phyloP scores from a whole-genome alignment of 2,113 vertebrate species.

The Lasiurus cinereus region DNA sequence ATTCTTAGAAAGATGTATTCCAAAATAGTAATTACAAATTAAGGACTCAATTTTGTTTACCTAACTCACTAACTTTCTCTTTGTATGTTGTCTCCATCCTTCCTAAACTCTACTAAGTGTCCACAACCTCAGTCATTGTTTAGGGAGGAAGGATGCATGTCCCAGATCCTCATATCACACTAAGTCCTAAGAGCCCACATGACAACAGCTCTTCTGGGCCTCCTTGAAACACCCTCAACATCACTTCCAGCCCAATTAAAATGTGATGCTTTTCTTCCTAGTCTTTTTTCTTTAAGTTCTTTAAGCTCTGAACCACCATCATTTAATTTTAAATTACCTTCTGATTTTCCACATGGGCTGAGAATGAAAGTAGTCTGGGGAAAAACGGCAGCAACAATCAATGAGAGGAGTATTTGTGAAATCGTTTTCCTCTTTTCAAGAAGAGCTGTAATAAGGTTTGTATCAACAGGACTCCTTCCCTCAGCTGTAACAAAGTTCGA shows the following conservation, averaged over 20 bases:
- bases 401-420: slow-evolving; percentile 66
- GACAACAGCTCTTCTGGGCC: neutral
- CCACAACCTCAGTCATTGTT: neutral
- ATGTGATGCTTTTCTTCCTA: neutral
- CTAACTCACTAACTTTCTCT: neutral
- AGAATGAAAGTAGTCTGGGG: slow-evolving; percentile 72
- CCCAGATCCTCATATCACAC: neutral
- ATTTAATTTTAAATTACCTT: slow-evolving; percentile 84
- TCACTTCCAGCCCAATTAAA: slow-evolving; percentile 56
- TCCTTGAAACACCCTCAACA: slow-evolving; percentile 30
- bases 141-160: neutral
- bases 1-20: neutral
- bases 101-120: neutral
- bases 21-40: slow-evolving; percentile 23
- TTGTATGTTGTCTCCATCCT: neutral
- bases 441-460: slow-evolving; percentile 73
- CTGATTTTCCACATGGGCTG: slow-evolving; percentile 56
- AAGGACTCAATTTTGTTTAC: neutral
- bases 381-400: slow-evolving; percentile 72
- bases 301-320: slow-evolving; percentile 69
- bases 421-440: slow-evolving; percentile 63
- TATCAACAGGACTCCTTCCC: slow-evolving; percentile 78
- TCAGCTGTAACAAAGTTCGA: slow-evolving; percentile 53
- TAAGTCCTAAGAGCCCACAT: neutral
- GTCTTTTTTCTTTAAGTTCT: slow-evolving; percentile 61